phyloP scores from a whole-genome alignment of 2,113 vertebrate genomes.

The Callospermophilus lateralis region DNA sequence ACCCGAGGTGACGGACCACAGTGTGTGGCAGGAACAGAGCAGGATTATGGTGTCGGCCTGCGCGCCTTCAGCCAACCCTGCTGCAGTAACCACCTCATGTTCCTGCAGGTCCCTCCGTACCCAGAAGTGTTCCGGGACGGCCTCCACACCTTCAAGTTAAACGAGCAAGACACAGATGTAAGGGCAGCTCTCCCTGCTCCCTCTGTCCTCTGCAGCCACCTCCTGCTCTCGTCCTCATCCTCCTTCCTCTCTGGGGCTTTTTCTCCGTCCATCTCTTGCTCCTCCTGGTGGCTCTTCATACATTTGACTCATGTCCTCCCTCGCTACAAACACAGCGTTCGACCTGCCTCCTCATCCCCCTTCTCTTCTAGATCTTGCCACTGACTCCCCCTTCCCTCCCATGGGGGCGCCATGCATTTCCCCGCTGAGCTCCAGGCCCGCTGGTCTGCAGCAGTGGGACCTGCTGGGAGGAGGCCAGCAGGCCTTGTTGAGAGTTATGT shows the following conservation, averaged over 20 bases:
- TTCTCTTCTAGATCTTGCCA: not conserved
- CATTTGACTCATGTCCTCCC: conserved; percentile 5
- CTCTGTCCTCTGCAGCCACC: not conserved
- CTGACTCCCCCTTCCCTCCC: not conserved
- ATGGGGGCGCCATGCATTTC: not conserved
- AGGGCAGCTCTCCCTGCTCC: conserved; percentile 81
- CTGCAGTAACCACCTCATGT: conserved; percentile 61
- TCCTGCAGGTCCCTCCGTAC: conserved; percentile 93
- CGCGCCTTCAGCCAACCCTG: accelerated
- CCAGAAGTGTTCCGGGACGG: conserved; percentile 94
- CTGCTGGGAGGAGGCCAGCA: not conserved
- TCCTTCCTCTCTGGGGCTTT: accelerated
- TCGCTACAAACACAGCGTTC: not conserved
- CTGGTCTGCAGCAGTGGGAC: not conserved
- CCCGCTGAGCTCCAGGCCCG: not conserved
- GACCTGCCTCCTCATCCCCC: not conserved
- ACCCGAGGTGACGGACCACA: not conserved
- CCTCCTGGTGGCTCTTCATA: not conserved
- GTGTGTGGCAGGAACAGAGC: not conserved
- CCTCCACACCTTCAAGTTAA: conserved; percentile 94
- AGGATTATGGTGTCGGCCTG: not conserved
- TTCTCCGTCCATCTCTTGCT: not conserved
- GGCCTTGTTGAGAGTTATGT: not conserved
- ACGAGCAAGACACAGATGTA: conserved; percentile 97
- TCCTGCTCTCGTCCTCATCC: not conserved